Evolutionary conservation across 2,113 vertebrate species (phyloP), one percentile per base, ranked within the genome.

Genomic region (Apistogramma diplotaenia): DNA sequence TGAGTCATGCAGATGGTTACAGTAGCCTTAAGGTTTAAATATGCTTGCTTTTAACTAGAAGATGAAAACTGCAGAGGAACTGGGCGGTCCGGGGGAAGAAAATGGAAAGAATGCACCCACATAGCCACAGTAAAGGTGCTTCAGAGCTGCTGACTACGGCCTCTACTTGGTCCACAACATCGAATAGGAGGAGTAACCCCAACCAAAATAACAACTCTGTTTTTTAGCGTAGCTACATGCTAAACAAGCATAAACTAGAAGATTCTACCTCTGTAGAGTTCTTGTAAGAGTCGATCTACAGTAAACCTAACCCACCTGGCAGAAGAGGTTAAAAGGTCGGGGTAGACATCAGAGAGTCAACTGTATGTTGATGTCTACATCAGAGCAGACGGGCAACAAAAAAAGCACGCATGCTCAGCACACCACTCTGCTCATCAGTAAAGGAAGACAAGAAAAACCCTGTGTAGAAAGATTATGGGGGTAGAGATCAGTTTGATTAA

Each of bases 401-500:
- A 75, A 29, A 67, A 46, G 19, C 10, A 18, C 51, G 25, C 8
- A 15, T 35, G 16, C 58, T 76, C 23, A 18, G 58, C 35, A 77
- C 59, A 65, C 29, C 70, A 35, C 21, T 60, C 61, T 18, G 46
- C 43, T 10, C 23, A 25, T 4, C 16, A 7, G 54, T 46, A 71
- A 70, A 79, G 37, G 65, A 81, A 79, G 18, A 31, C 31, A 54
- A 74, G 49, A 51, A 75, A 76, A 78, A 70, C 27, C 15, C 10
- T n/a, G 37, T 6, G 23, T 8, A 71, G 80, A 81, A 49, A 71
- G n/a, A 81, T 49, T 8, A 55, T 1, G 2, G 29, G 56, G 56
- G 76, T 33, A 31, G 70, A 86, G 84, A 86, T 89, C 78, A 62
- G 72, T 79, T 76, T 78, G 87, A 92, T 90, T 81, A 82, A 72